Conservation (phyloP, 2,888 invertebrate genomes). For the Lucinisca nassula region DNA sequence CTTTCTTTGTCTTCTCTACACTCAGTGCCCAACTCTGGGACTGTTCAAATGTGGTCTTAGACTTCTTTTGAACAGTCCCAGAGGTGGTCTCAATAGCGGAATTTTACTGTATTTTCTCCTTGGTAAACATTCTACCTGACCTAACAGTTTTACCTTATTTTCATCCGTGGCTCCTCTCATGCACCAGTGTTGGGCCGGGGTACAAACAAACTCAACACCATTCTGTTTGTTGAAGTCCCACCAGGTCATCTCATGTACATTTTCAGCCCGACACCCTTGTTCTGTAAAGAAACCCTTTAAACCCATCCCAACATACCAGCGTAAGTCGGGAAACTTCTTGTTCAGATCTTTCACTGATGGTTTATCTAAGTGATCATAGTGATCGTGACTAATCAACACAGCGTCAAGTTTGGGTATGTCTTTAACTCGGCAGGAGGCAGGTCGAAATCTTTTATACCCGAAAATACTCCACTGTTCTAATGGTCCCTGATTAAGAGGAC, state of each 20-base stretch:
- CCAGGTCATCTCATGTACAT: constrained; percentile 66
- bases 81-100: too few relatives aligned
- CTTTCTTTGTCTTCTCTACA: too few relatives aligned
- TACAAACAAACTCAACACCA: constrained; percentile 84
- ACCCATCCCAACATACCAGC: constrained; percentile 82
- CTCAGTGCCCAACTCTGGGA: too few relatives aligned
- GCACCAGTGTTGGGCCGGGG: constrained; percentile 89
- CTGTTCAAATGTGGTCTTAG: too few relatives aligned
- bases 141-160: constrained; percentile 88
- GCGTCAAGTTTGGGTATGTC: constrained; percentile 88
- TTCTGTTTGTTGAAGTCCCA: constrained; percentile 44
- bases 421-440: constrained; percentile 79
- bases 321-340: constrained; percentile 41
- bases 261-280: constrained; percentile 73
- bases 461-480: constrained; percentile 50
- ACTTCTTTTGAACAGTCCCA: too few relatives aligned
- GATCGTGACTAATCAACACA: constrained; percentile 89
- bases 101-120: too few relatives aligned
- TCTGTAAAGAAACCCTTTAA: constrained; percentile 83
- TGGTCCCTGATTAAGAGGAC: constrained; percentile 76
- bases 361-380: constrained; percentile 89
- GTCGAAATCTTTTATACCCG: constrained; percentile 87
- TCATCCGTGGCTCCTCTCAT: constrained; percentile 87
- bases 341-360: constrained; percentile 81
- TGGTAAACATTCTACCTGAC: too few relatives aligned